A percentile compares a stretch with the other conserved stretches of the same genome.
phyloP scores from a whole-genome alignment of 2,797 vertebrate species.

The Echiichthys vipera region DNA sequence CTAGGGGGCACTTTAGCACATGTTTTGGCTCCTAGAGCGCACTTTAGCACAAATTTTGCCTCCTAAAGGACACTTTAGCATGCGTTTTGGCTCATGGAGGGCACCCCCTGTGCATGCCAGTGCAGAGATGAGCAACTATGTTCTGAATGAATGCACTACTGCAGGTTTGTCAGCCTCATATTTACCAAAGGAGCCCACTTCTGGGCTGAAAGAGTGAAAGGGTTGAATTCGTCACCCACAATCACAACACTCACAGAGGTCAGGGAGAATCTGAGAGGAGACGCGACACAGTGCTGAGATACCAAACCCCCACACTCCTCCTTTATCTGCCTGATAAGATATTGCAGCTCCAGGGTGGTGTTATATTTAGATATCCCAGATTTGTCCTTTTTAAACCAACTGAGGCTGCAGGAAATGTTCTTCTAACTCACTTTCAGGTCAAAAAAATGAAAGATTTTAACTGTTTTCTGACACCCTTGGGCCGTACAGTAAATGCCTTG shows the following conservation, averaged over 20 bases:
- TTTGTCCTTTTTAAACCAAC: not conserved
- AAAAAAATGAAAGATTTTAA: not conserved
- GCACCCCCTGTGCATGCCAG: not conserved
- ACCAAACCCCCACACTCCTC: not conserved
- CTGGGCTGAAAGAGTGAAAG: too few relatives aligned
- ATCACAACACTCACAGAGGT: constrained; percentile 6
- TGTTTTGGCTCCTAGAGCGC: too few relatives aligned
- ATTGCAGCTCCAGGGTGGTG: not conserved
- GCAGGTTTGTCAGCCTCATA: not conserved
- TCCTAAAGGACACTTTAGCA: too few relatives aligned
- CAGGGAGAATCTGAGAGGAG: constrained; percentile 5
- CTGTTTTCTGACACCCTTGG: not conserved
- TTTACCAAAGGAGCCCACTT: not conserved
- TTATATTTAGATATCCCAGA: not conserved
- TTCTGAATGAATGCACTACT: not conserved
- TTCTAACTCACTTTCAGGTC: not conserved
- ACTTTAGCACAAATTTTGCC: too few relatives aligned
- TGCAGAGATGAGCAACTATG: not conserved
- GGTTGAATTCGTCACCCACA: constrained; percentile 8
- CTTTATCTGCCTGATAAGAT: constrained; percentile 12
- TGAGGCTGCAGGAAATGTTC: not conserved
- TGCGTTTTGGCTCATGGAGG: too few relatives aligned
- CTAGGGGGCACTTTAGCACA: too few relatives aligned
- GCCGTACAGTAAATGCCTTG: not conserved
- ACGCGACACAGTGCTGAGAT: constrained; percentile 17